Conservation (phyloP, 2,797 vertebrate genomes). For the Esox masquinongy region DNA sequence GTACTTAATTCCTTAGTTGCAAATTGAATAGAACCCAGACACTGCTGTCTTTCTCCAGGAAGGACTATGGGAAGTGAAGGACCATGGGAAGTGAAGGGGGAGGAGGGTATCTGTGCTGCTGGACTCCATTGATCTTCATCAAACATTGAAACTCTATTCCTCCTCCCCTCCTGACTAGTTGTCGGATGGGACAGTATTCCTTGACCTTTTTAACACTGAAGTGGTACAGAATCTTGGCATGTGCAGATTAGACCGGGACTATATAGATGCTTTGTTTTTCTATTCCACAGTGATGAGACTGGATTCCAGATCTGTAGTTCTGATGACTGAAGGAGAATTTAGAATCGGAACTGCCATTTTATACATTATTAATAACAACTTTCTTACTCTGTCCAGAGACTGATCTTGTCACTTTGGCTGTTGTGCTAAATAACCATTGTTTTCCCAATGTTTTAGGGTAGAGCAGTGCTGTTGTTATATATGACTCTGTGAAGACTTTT, state of each 20-base stretch:
- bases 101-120: conserved; percentile 4
- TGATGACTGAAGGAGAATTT: conserved; percentile 47
- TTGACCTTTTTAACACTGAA: neutral
- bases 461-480: conserved; percentile 76
- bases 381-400: conserved; percentile 65
- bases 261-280: conserved; percentile 38
- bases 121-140: neutral
- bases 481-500: conserved; percentile 69
- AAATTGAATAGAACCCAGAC: neutral
- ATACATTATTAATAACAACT: conserved; percentile 67
- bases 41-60: neutral
- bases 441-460: conserved; percentile 77
- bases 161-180: neutral
- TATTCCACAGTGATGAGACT: neutral
- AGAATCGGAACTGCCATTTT: conserved; percentile 67
- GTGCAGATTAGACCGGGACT: conserved; percentile 26
- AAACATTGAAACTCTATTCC: neutral
- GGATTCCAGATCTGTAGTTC: conserved; percentile 7
- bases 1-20: too few species aligned
- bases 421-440: conserved; percentile 72
- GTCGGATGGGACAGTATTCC: neutral
- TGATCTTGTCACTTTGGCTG: conserved; percentile 71
- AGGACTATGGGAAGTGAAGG: neutral
- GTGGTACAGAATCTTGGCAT: conserved; percentile 44
- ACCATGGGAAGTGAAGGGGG: neutral